Conservation (phyloP, 2,797 vertebrate genomes). For the Micromesistius poutassou region DNA sequence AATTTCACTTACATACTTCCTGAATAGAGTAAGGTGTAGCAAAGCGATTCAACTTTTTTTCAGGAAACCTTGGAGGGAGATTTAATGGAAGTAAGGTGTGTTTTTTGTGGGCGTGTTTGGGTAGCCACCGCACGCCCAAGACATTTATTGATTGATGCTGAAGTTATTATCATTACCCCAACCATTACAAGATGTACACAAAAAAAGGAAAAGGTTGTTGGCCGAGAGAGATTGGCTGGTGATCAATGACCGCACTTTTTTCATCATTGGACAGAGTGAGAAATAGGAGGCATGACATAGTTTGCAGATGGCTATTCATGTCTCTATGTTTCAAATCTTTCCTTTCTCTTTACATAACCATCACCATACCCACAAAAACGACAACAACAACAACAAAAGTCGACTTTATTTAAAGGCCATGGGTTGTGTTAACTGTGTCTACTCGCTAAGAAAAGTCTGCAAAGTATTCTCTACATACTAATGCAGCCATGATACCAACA, state of each 20-base stretch:
- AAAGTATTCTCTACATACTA: not conserved
- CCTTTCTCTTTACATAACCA: not conserved
- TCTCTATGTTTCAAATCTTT: not conserved
- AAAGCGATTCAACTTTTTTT: not conserved
- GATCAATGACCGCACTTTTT: too few relatives aligned
- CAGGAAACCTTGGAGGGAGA: too few relatives aligned
- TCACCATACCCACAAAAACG: not conserved
- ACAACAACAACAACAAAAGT: not conserved
- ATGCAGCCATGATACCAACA: not conserved
- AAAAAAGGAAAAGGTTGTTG: too few relatives aligned
- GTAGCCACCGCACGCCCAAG: too few relatives aligned
- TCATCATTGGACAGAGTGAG: too few relatives aligned
- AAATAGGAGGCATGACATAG: too few relatives aligned
- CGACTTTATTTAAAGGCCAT: not conserved
- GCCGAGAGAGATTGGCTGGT: too few relatives aligned
- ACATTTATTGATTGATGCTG: too few relatives aligned
- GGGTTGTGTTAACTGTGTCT: not conserved
- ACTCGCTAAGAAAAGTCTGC: not conserved
- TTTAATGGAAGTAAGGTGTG: too few relatives aligned
- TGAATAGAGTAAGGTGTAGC: not conserved
- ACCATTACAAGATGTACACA: too few relatives aligned
- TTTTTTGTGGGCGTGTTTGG: too few relatives aligned
- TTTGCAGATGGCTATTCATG: not conserved
- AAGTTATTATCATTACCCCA: too few relatives aligned
- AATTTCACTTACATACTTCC: conserved; percentile 2